Evolutionary conservation across 2,888 invertebrate species (phyloP).

Genomic region (Loripinus fragilis): DNA sequence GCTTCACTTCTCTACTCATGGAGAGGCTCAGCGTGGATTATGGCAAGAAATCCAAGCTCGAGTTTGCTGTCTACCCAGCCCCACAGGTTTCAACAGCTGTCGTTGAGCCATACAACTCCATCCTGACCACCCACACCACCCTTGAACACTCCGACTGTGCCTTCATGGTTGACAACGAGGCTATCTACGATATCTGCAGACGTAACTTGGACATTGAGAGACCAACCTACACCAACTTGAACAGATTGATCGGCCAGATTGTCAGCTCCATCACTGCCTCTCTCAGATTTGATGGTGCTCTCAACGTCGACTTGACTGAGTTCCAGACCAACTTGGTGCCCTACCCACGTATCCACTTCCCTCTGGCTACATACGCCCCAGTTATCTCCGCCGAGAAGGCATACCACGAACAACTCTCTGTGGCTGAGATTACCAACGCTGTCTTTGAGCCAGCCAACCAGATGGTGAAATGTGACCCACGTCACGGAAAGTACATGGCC

Average conservation of each 20-base stretch:
- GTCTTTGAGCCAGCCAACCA: constrained; percentile 80
- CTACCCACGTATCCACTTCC: constrained; percentile 90
- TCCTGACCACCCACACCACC: constrained; percentile 97
- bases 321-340: constrained; percentile 84
- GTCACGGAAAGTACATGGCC: constrained; percentile 83
- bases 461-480: constrained; percentile 82
- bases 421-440: constrained; percentile 77
- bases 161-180: constrained; percentile 98
- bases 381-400: constrained; percentile 95
- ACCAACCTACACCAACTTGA: constrained; percentile 94
- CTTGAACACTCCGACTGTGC: constrained; percentile 97
- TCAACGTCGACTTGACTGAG: constrained; percentile 84
- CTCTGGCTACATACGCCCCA: constrained; percentile 93
- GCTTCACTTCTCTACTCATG: constrained; percentile 93
- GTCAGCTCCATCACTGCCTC: constrained; percentile 82
- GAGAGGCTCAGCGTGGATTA: constrained; percentile 91
- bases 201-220: constrained; percentile 88
- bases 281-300: constrained; percentile 83
- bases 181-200: constrained; percentile 94
- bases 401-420: constrained; percentile 88
- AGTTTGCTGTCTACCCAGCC: constrained; percentile 94
- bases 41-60: constrained; percentile 64
- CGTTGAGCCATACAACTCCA: constrained; percentile 98
- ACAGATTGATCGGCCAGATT: constrained; percentile 96
- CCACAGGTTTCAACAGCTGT: constrained; percentile 96